These are phyloP conservation scores for Lutraria rhynchaena DNA, from an alignment of 1,140 invertebrate species.

Conservation along the genomic window DNA sequence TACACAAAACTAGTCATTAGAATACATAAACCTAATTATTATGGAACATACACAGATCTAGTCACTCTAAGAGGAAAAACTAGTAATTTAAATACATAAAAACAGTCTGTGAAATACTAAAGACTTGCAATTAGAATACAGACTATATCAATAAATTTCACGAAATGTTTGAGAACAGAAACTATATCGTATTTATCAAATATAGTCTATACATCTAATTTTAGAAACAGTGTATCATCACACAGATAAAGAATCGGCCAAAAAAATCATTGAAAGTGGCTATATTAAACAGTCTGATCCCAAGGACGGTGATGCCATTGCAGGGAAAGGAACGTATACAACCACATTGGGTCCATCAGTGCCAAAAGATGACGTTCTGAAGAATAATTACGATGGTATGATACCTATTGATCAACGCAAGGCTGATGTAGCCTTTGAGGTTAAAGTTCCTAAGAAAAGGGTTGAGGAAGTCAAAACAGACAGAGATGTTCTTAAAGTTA, in stretches of 20 bases:
- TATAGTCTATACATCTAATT: too few relatives aligned
- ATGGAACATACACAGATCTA: too few relatives aligned
- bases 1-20: too few relatives aligned
- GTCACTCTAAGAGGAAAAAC: too few relatives aligned
- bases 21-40: too few relatives aligned
- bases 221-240: too few relatives aligned
- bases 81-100: too few relatives aligned
- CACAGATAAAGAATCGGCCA: not conserved
- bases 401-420: not conserved
- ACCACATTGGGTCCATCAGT: not conserved
- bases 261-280: conserved; percentile 1
- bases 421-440: conserved; percentile 8
- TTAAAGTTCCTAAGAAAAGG: not conserved
- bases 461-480: not conserved
- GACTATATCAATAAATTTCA: too few relatives aligned
- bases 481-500: conserved; percentile 2
- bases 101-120: too few relatives aligned
- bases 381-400: conserved; percentile 21
- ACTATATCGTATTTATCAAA: too few relatives aligned
- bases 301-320: not conserved
- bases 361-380: not conserved
- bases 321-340: not conserved
- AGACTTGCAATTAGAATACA: too few relatives aligned
- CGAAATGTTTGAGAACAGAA: too few relatives aligned
- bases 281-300: conserved; percentile 14